Percentiles rank a stretch among this genome's conserved stretches.
Evolutionary conservation across 2,888 invertebrate genomes (phyloP).

Genomic region (Cabera pusaria): DNA sequence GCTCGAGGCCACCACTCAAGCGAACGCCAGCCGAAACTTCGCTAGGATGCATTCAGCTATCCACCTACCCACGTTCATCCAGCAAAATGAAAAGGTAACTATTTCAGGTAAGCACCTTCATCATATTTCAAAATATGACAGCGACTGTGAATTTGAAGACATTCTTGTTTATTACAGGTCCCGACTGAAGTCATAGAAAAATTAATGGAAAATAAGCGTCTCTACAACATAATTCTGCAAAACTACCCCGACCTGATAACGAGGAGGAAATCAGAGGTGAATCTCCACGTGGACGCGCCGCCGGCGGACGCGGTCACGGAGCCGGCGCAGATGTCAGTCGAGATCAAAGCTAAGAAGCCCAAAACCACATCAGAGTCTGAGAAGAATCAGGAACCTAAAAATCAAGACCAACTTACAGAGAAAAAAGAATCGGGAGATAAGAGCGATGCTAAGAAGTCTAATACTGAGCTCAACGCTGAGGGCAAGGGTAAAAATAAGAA

Average conservation of each 20-base stretch:
- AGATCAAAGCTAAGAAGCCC: conserved; percentile 49
- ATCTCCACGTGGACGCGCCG: conserved; percentile 59
- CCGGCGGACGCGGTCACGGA: conserved; percentile 34
- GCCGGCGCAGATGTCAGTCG: conserved; percentile 57
- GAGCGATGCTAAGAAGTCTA: conserved; percentile 27
- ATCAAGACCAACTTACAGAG: conserved; percentile 20
- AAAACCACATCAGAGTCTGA: conserved; percentile 34
- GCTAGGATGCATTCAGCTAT: conserved; percentile 86
- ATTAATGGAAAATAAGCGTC: conserved; percentile 83
- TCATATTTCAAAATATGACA: too few relatives aligned
- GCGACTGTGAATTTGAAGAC: too few relatives aligned
- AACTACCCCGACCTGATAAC: conserved; percentile 87
- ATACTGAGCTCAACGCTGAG: conserved; percentile 25
- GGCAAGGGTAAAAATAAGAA: conserved; percentile 31
- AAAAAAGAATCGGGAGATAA: conserved; percentile 26
- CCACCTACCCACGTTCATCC: conserved; percentile 90
- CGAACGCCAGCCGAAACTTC: conserved; percentile 64
- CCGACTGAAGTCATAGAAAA: conserved; percentile 88
- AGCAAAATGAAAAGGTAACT: conserved; percentile 87
- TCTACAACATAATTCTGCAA: conserved; percentile 87
- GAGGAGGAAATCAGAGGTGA: conserved; percentile 84
- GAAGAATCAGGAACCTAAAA: conserved; percentile 18
- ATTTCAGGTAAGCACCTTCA: too few relatives aligned
- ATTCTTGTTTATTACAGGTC: conserved; percentile 80
- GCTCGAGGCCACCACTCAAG: conserved; percentile 66